Percentiles rank a stretch among this genome's conserved stretches.
These are phyloP conservation scores for Bellardia pandia DNA, from an alignment of 2,888 invertebrate genomes.

Conservation along the genomic window DNA sequence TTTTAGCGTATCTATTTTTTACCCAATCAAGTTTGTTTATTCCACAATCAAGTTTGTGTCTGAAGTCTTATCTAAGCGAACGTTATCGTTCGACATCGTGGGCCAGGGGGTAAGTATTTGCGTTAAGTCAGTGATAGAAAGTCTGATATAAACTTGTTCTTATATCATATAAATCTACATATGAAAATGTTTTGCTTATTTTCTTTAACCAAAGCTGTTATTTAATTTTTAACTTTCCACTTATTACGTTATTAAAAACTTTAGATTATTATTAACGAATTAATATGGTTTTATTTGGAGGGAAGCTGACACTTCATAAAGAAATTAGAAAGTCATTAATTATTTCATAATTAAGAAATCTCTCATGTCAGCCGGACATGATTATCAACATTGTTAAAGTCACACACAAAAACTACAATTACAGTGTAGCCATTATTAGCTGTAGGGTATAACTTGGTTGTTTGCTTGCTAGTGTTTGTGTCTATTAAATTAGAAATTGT, in stretches of 20 bases:
- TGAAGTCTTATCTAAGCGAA: no score
- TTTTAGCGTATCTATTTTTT: no score
- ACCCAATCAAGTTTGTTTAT: no score
- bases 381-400: neutral
- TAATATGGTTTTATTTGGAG: neutral
- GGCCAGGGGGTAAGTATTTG: no score
- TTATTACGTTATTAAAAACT: neutral
- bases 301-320: neutral
- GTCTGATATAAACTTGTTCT: no score
- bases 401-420: neutral
- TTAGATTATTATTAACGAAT: neutral
- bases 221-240: neutral
- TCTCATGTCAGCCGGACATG: neutral
- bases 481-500: slow-evolving; percentile 43
- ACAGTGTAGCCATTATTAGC: neutral
- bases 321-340: slow-evolving; percentile 12
- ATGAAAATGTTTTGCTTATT: no score
- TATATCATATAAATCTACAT: no score
- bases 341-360: neutral
- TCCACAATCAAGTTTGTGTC: no score
- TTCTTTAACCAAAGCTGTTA: neutral
- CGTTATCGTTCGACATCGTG: no score
- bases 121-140: no score
- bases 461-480: neutral
- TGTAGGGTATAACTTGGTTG: neutral